phyloP scores from a whole-genome alignment of 2,888 invertebrate genomes.

The Anaspis maculata region DNA sequence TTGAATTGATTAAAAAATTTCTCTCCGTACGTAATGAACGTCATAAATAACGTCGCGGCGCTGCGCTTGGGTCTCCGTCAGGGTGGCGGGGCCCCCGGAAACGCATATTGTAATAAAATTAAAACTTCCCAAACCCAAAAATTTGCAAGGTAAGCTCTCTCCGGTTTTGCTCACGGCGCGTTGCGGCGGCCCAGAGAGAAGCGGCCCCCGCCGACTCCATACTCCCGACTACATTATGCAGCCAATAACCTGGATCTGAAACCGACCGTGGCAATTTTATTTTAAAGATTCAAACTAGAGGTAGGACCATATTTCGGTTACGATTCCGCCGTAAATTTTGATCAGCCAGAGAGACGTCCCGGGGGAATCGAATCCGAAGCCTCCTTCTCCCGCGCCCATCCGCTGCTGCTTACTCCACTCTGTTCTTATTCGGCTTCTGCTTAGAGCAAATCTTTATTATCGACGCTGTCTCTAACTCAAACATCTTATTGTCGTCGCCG shows the following conservation, averaged over 20 bases:
- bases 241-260: constrained; percentile 20
- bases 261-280: constrained; percentile 22
- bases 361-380: constrained; percentile 28
- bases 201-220: too few relatives aligned
- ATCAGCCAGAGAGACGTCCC: constrained; percentile 27
- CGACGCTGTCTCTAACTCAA: constrained; percentile 32
- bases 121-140: constrained; percentile 12
- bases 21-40: constrained; percentile 7
- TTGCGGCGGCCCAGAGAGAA: too few relatives aligned
- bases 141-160: constrained; percentile 19
- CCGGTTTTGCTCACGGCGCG: too few relatives aligned
- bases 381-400: too few relatives aligned
- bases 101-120: constrained; percentile 15
- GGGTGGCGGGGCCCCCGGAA: too few relatives aligned
- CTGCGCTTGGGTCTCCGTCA: too few relatives aligned
- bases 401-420: too few relatives aligned
- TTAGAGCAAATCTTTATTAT: constrained; percentile 33
- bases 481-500: constrained; percentile 25
- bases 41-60: constrained; percentile 10
- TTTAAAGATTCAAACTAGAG: constrained; percentile 26
- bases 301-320: constrained; percentile 23
- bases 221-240: constrained; percentile 17
- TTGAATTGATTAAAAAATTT: too few relatives aligned
- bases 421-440: constrained; percentile 12
- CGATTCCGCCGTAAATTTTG: constrained; percentile 29